Percentiles rank a stretch among this genome's conserved stretches.
These are phyloP conservation scores for Calephelis perditalis DNA, from an alignment of 2,888 invertebrate species.

Conservation along the genomic window DNA sequence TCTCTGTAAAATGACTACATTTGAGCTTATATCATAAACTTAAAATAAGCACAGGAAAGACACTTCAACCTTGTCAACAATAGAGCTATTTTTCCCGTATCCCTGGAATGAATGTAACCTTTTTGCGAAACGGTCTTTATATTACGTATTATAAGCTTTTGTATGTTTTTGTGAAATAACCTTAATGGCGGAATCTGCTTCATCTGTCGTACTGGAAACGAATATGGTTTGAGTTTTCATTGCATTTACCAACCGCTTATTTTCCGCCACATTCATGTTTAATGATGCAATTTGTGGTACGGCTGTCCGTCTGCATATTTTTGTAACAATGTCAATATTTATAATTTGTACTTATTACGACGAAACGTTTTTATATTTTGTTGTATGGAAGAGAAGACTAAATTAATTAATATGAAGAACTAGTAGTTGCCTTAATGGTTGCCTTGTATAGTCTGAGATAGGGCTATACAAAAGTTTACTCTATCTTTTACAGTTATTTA, in stretches of 20 bases:
- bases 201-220: slow-evolving; percentile 4
- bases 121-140: slow-evolving; percentile 2
- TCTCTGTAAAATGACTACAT: slow-evolving; percentile 11
- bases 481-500: too few species aligned
- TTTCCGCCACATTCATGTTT: slow-evolving; percentile 9
- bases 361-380: too few species aligned
- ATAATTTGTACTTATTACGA: too few species aligned
- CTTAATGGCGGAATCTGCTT: slow-evolving; percentile 8
- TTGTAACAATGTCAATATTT: too few species aligned
- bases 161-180: slow-evolving; percentile 8
- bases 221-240: slow-evolving; percentile 6
- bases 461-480: too few species aligned
- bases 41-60: not conserved
- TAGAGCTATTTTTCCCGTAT: not conserved
- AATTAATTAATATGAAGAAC: too few species aligned
- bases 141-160: slow-evolving; percentile 9
- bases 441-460: too few species aligned
- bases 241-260: slow-evolving; percentile 12
- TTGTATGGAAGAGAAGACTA: too few species aligned
- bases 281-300: not conserved
- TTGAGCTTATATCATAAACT: slow-evolving; percentile 9
- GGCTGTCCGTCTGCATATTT: too few species aligned
- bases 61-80: not conserved
- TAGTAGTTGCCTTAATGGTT: too few species aligned
- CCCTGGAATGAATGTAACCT: not conserved